Conservation (phyloP, 2,888 invertebrate genomes). For the Ctena decussata region DNA sequence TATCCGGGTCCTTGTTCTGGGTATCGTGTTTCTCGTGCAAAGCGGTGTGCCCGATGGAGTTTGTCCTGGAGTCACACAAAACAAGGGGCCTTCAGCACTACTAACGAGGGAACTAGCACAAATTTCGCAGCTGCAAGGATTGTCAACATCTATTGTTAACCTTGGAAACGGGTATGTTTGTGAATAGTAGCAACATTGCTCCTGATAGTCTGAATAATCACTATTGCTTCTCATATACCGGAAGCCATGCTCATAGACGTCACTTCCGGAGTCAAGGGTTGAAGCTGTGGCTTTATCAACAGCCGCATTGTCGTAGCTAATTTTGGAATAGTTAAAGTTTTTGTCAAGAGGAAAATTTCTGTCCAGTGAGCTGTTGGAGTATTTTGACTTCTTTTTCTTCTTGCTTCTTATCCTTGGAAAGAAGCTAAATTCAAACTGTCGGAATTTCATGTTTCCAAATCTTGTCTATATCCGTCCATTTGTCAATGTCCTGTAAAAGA, state of each 20-base stretch:
- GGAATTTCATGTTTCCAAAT: slow-evolving; percentile 76
- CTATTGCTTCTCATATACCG: not conserved
- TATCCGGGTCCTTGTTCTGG: slow-evolving; percentile 76
- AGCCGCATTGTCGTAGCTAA: slow-evolving; percentile 58
- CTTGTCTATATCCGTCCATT: not conserved
- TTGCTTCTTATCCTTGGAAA: slow-evolving; percentile 75
- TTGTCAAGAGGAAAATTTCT: slow-evolving; percentile 56
- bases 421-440: slow-evolving; percentile 78
- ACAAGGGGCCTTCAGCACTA: not conserved
- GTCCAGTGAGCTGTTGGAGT: slow-evolving; percentile 45
- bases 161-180: slow-evolving; percentile 50
- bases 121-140: slow-evolving; percentile 31
- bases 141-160: slow-evolving; percentile 49
- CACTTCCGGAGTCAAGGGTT: slow-evolving; percentile 30
- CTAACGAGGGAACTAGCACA: slow-evolving; percentile 15
- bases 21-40: slow-evolving; percentile 59
- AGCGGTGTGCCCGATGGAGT: not conserved
- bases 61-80: not conserved
- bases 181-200: not conserved
- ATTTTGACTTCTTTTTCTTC: slow-evolving; percentile 74
- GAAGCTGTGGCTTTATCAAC: slow-evolving; percentile 31
- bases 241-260: not conserved
- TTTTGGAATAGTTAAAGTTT: slow-evolving; percentile 52
- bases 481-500: not conserved
- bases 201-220: slow-evolving; percentile 6